A percentile compares a stretch with the other conserved stretches of the same genome.
Conservation (phyloP, 1,140 invertebrate genomes). For the Aphelinus atriplicis region DNA sequence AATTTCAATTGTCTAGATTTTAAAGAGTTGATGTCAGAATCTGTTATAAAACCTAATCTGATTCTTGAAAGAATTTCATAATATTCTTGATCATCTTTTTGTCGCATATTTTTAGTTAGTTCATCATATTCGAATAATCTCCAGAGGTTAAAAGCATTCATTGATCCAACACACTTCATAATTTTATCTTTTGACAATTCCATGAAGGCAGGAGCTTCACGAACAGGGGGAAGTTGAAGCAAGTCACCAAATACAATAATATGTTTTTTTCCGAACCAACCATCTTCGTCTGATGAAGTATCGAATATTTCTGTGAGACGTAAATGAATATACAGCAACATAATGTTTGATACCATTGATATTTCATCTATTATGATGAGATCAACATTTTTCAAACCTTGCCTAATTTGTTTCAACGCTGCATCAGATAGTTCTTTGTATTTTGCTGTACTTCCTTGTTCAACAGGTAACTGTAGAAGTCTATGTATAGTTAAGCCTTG, state of each 20-base stretch:
- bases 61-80: constrained; percentile 36
- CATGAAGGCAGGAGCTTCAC: constrained; percentile 33
- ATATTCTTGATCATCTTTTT: constrained; percentile 40
- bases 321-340: constrained; percentile 31
- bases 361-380: constrained; percentile 34
- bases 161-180: constrained; percentile 42
- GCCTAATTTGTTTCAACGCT: no score
- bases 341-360: constrained; percentile 41
- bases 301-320: constrained; percentile 33
- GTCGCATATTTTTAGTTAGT: constrained; percentile 45
- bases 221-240: constrained; percentile 33
- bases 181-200: constrained; percentile 37
- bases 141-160: constrained; percentile 44
- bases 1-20: constrained; percentile 40
- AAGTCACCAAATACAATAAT: constrained; percentile 18
- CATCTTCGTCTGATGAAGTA: constrained; percentile 19
- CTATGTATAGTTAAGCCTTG: no score
- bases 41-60: constrained; percentile 31
- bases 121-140: constrained; percentile 45
- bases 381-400: no score
- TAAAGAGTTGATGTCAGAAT: constrained; percentile 33
- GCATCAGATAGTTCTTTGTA: no score
- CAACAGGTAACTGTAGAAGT: no score
- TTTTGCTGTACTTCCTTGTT: no score
- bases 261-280: constrained; percentile 39